These are phyloP conservation scores for Pocillopora grandis DNA, from an alignment of 92 coral and sea anemone genomes.

Conservation along the genomic window DNA sequence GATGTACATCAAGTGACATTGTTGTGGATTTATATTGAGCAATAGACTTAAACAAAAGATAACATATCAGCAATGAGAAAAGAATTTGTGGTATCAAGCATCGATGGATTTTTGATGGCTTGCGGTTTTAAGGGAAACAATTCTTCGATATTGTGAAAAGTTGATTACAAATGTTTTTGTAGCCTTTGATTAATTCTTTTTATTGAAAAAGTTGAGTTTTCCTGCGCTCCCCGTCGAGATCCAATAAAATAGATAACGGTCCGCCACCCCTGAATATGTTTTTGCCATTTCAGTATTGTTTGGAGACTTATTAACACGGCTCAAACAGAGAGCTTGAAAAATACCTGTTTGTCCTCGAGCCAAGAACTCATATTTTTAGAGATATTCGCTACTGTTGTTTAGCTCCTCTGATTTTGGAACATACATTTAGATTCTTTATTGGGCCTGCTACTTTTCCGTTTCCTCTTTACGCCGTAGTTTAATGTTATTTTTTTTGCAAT, in stretches of 20 bases:
- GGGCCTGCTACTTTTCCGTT: not conserved
- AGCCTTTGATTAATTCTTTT: slow-evolving; percentile 31
- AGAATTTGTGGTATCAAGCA: slow-evolving; percentile 19
- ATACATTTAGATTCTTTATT: not conserved
- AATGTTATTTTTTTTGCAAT: slow-evolving; percentile 30
- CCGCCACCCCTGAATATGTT: slow-evolving; percentile 31
- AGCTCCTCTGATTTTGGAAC: not conserved
- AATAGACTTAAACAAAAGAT: not conserved
- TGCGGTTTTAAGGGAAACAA: slow-evolving; percentile 32
- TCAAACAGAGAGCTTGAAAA: not conserved
- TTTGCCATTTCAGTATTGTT: slow-evolving; percentile 20
- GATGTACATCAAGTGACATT: not conserved
- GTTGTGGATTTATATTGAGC: slow-evolving; percentile 2
- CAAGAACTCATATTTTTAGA: not conserved
- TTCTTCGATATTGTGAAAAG: slow-evolving; percentile 1
- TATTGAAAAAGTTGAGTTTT: slow-evolving; percentile 21
- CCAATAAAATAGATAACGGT: slow-evolving; percentile 43
- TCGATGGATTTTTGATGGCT: slow-evolving; percentile 4
- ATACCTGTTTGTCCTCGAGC: not conserved
- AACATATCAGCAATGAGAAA: not conserved
- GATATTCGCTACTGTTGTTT: not conserved
- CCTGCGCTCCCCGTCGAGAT: slow-evolving; percentile 48
- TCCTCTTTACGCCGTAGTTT: not conserved
- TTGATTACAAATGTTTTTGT: slow-evolving; percentile 30
- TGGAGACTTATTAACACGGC: slow-evolving; percentile 18